phyloP scores from a whole-genome alignment of 2,888 invertebrate genomes.

The Leptinotarsa tumamoca region DNA sequence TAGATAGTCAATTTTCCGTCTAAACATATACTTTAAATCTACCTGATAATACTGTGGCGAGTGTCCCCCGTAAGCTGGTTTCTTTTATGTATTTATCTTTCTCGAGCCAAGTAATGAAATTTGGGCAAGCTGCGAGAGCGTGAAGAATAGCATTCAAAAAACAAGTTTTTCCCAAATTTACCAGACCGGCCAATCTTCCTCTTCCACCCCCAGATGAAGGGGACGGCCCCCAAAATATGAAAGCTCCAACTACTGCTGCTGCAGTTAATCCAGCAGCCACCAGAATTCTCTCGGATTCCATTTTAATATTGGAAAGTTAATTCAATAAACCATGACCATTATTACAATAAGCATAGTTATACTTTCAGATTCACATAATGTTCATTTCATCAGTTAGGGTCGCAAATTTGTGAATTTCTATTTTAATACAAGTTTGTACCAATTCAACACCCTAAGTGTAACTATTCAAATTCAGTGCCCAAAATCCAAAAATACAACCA shows the following conservation, averaged over 20 bases:
- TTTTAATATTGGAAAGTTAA: conserved; percentile 53
- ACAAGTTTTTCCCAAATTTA: conserved; percentile 93
- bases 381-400: not conserved
- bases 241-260: conserved; percentile 85
- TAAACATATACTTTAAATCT: conserved; percentile 40
- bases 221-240: conserved; percentile 85
- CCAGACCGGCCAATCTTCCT: conserved; percentile 86
- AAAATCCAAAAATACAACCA: no score
- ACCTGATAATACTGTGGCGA: conserved; percentile 83
- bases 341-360: not conserved
- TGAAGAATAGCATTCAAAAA: conserved; percentile 93
- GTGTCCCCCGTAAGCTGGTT: conserved; percentile 79
- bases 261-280: conserved; percentile 85
- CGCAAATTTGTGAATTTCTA: not conserved
- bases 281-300: conserved; percentile 81
- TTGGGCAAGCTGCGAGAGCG: conserved; percentile 88
- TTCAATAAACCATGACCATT: not conserved
- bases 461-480: no score
- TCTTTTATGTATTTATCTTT: conserved; percentile 74
- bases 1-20: not conserved
- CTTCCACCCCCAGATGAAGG: conserved; percentile 69
- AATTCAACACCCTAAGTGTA: not conserved
- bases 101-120: conserved; percentile 86
- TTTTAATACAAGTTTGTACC: not conserved
- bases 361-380: not conserved